phyloP scores from a whole-genome alignment of 2,113 vertebrate species.

The Thomomys bottae region DNA sequence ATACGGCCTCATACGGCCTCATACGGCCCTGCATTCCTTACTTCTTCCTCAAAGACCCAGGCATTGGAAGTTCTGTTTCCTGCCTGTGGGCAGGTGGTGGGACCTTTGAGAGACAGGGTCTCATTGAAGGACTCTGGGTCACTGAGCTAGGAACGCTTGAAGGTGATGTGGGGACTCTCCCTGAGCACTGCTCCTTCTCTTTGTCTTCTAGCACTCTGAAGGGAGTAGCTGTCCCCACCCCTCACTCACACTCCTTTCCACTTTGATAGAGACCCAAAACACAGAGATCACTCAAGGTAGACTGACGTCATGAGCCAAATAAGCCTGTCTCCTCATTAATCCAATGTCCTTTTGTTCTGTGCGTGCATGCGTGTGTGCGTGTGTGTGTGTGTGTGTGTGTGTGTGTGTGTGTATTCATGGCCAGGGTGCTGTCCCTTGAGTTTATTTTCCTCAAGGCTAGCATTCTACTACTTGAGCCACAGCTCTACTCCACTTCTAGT shows the following conservation, averaged over 20 bases:
- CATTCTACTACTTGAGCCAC: no score
- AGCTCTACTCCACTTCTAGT: no score
- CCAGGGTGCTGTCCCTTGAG: no score
- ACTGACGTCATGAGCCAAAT: neutral
- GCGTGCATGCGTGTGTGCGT: no score
- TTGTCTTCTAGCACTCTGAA: neutral
- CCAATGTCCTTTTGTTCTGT: no score
- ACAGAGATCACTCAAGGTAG: neutral
- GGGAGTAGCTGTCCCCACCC: neutral
- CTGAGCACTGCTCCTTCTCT: neutral
- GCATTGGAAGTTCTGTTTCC: neutral
- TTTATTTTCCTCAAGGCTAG: no score
- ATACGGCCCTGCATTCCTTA: no score
- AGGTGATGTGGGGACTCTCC: neutral
- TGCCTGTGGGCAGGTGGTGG: neutral
- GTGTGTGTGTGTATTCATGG: no score
- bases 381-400: no score
- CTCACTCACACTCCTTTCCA: accelerated
- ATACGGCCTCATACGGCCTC: no score
- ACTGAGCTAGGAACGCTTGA: no score
- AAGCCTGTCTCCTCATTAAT: neutral
- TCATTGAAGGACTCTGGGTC: neutral
- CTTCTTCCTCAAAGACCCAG: neutral
- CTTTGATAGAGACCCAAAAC: no score
- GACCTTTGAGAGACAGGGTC: neutral